A percentile compares a stretch with the other conserved stretches of the same genome.
These are phyloP conservation scores for Parascotia fuliginaria DNA, from an alignment of 2,888 invertebrate genomes.

Conservation along the genomic window DNA sequence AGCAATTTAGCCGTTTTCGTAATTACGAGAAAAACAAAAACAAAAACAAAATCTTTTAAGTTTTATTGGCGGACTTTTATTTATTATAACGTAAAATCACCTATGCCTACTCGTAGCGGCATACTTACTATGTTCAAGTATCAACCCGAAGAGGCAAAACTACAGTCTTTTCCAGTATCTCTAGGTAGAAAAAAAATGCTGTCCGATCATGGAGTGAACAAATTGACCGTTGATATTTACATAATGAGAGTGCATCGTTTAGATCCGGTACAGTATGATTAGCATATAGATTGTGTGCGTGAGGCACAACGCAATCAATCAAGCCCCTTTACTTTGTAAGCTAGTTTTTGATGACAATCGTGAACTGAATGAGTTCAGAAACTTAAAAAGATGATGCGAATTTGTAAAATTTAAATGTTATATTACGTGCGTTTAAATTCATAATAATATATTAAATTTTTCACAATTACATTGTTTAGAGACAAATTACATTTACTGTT, in stretches of 20 bases:
- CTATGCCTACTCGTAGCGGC: too few relatives aligned
- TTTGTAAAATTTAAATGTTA: too few relatives aligned
- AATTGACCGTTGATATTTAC: constrained; percentile 66
- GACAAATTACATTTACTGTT: too few relatives aligned
- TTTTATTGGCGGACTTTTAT: too few relatives aligned
- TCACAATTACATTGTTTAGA: too few relatives aligned
- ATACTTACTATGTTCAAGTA: too few relatives aligned
- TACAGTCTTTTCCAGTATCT: constrained; percentile 28
- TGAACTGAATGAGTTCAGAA: neutral
- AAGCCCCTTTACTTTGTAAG: constrained; percentile 21
- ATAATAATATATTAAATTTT: too few relatives aligned
- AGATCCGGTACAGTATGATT: constrained; percentile 48
- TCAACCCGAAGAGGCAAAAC: constrained; percentile 1
- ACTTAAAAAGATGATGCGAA: too few relatives aligned
- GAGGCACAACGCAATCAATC: constrained; percentile 64
- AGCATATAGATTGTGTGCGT: constrained; percentile 75
- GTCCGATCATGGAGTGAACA: constrained; percentile 67
- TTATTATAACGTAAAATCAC: too few relatives aligned
- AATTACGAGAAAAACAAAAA: too few relatives aligned
- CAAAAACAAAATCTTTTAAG: too few relatives aligned
- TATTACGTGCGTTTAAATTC: too few relatives aligned
- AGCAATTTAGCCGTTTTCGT: constrained; percentile 19
- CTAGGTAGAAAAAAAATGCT: constrained; percentile 43
- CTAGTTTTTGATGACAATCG: neutral
- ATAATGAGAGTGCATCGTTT: constrained; percentile 67